Evolutionary conservation across 2,888 invertebrate species (phyloP), one percentile per base, ranked within the genome.

Genomic region (Lucinisca nassula): DNA sequence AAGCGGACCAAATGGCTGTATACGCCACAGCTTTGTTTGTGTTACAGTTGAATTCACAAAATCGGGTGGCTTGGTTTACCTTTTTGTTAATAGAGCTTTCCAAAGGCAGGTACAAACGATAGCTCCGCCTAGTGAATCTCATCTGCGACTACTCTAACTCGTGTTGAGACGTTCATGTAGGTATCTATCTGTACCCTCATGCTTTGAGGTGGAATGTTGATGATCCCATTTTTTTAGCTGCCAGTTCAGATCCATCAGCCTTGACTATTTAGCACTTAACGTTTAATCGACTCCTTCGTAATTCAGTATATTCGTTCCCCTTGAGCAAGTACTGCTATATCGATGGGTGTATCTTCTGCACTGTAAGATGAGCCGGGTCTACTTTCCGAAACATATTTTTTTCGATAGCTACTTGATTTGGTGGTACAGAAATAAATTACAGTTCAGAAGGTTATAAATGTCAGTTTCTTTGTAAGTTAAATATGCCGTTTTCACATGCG

Each of bases 131-230:
- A n/a, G n/a, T n/a, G n/a, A n/a, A n/a, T n/a, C n/a, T n/a, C n/a
- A n/a, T n/a, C n/a, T n/a, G n/a, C n/a, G n/a, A n/a, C n/a, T n/a
- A n/a, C n/a, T n/a, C n/a, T 51, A 51, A 51, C 12, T 14, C 8
- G 12, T 51, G 21, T 51, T 51, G 3, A 51, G 8, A 17, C 72
- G 49, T 85, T 78, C 81, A 85, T 81, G 61, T 81, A 85, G 17
- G 70, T 51, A 32, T 85, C 85, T n/a, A 85, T 79, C 73, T 85
- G 85, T 12, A 74, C 74, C 85, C 85, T 82, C 38, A 85, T 74
- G 10, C 67, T 49, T 17, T 85, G 85, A 49, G 82, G 27, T 1
- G 75, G 82, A 37, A 79, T n/a, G 27, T 85, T 85, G 4, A 85
- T n/a, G 32, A 82, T 67, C 0, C 78, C 75, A 67, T 86, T 30